Evolutionary conservation across 92 coral and sea anemone species (phyloP), one percentile per base, ranked within the genome.

Genomic region (Umimayanthus kanabou): DNA sequence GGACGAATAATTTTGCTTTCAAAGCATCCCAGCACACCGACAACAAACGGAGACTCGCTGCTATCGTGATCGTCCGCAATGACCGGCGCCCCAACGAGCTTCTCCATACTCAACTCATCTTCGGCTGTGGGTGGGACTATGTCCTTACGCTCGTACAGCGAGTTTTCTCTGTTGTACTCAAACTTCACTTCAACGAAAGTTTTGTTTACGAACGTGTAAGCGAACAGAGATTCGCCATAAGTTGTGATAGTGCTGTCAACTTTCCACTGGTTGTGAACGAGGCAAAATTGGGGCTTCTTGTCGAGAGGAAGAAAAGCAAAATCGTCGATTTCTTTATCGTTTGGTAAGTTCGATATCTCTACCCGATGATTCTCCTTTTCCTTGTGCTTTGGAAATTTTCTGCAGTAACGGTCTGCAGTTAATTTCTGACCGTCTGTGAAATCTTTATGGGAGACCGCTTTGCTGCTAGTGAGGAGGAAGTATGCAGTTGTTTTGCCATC

Each of bases 371-470:
- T 73, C 42, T 28, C 39, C 39, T 23, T 39, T 1, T 61, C 39
- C 25, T 18, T 64, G n/a, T 82, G 77, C 9, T 25, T 29, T 67
- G 86, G 86, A 71, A 66, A 82, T 18, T 47, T 30, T 16, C 86
- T 82, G 58, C 86, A 82, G 57, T 82, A 82, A 3, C 86, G 76
- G 49, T 66, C 86, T 39, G 45, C 86, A n/a, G 23, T 82, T 71
- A 82, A 29, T 40, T 4, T 67, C 53, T 40, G 50, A 4, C 64
- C 58, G 3, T 69, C 86, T 13, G 40, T n/a, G 57, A 82, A 28
- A 33, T 43, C 76, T 25, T 14, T 26, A 20, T 42, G 9, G n/a
- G 86, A 82, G n/a, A 82, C 58, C 4, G 86, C 86, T 82, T 67
- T 66, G 53, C 76, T 43, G 37, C 76, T 65, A 2, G 76, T 82